Evolutionary conservation across 2,113 vertebrate species (phyloP).

Genomic region (Chloropsis cyanopogon): DNA sequence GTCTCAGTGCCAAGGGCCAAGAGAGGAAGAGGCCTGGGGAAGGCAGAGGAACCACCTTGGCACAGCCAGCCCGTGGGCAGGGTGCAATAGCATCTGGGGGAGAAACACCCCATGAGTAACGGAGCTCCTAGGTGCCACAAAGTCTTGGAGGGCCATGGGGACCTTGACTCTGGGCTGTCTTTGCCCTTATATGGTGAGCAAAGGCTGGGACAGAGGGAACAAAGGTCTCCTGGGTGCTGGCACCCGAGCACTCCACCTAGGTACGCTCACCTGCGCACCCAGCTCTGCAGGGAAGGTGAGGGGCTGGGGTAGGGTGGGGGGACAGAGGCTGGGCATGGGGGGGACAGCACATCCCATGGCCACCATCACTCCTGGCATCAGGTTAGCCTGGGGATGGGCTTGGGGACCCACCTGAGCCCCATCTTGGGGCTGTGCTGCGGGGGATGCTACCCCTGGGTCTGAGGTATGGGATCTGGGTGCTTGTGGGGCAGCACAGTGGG

Average conservation of each 20-base stretch:
- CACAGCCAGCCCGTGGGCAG: accelerated
- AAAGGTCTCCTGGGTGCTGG: conserved; percentile 57
- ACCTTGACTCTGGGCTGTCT: conserved; percentile 55
- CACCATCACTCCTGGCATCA: accelerated
- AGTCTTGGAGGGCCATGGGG: background rate
- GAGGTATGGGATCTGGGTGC: background rate
- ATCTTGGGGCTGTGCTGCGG: accelerated
- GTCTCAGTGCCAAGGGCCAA: background rate
- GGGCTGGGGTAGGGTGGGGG: background rate
- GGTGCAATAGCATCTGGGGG: background rate
- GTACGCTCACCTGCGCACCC: conserved; percentile 28
- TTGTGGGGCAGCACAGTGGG: background rate
- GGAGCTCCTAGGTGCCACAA: background rate
- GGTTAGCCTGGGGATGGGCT: background rate
- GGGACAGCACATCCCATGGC: background rate
- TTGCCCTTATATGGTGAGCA: conserved; percentile 69
- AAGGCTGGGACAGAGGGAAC: conserved; percentile 41
- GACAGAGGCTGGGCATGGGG: accelerated
- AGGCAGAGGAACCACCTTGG: background rate
- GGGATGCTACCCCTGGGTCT: too few relatives aligned
- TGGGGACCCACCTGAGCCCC: background rate
- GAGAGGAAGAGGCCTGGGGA: background rate
- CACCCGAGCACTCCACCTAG: conserved; percentile 22
- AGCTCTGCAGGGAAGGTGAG: conserved; percentile 62
- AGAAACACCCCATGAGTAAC: background rate